phyloP scores from a whole-genome alignment of 2,113 vertebrate genomes.

The Sterrhoptilus dennistouni region DNA sequence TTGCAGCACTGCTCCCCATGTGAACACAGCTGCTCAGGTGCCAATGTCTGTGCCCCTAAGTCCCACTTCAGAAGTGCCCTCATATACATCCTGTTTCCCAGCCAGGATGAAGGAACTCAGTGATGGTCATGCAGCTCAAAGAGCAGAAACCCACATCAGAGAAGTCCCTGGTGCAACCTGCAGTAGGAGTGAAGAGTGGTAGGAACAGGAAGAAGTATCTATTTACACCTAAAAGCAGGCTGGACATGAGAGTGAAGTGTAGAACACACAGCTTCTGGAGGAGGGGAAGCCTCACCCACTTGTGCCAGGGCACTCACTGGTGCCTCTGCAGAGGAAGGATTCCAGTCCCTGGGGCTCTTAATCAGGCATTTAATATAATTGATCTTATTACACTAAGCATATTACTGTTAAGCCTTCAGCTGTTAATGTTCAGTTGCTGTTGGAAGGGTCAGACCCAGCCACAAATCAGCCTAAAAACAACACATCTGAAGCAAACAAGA shows the following conservation, averaged over 20 bases:
- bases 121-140: background rate
- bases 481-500: background rate
- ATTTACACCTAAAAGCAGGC: background rate
- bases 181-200: background rate
- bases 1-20: rapidly evolving
- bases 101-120: background rate
- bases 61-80: background rate
- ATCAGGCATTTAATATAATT: constrained; percentile 61
- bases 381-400: constrained; percentile 52
- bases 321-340: background rate
- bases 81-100: background rate
- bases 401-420: constrained; percentile 50
- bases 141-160: background rate
- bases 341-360: constrained; percentile 14
- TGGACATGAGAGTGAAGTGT: rapidly evolving
- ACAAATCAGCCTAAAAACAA: background rate
- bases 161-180: background rate
- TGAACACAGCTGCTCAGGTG: background rate
- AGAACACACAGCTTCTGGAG: background rate
- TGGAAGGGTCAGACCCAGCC: background rate
- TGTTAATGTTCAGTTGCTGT: background rate
- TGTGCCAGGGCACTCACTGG: background rate
- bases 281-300: background rate
- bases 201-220: background rate
- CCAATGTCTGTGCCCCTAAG: background rate